Base-by-base conservation (phyloP, 2,113 vertebrate genomes). In the Hiodon tergisus region DNA sequence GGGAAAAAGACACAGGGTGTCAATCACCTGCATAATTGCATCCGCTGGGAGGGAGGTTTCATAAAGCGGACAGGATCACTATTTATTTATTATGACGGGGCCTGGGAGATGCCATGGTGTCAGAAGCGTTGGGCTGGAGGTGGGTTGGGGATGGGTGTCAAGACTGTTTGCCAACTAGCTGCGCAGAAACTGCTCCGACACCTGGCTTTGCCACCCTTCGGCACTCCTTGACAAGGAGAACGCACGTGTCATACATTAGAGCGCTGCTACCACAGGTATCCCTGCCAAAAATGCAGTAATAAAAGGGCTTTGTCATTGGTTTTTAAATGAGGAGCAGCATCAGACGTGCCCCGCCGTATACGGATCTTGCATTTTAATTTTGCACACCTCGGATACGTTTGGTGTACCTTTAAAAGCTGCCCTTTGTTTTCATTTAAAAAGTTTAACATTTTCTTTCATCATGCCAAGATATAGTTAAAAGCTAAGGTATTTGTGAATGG, bases 21-120 rank as follows among this genome's bases (percentile, higher is more conserved):
- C 76, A 80, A 69, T 78, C 76, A 80, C 52, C 76, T 59, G 65
- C 72, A 52, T 80, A 78, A 80, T 80, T 80, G 74, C 66, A 53
- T 73, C 69, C 60, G 13, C 66, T 66, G 60, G 70, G 76, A 74
- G 63, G 52, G 73, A 80, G 67, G 60, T 75, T 80, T 74, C 75
- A 66, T 68, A 69, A 74, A 76, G 78, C 73, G 59, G 67, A 59
- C 52, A 54, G 50, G 53, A 63, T 46, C 4, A 55, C 67, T 77
- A 68, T 74, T 67, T 70, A 67, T 52, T 59, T 48, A n/a, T 9
- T 77, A 50, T 77, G 75, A 77, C 75, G 72, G 69, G 60, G 69
- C 61, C 60, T 50, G 51, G 51, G 69, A 72, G 52, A 71, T 65
- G 51, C 69, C 54, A 54, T 10, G 10, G 52, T 74, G 31, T 16